Evolutionary conservation across 1,140 invertebrate genomes (phyloP).

Genomic region (Forficula auricularia): DNA sequence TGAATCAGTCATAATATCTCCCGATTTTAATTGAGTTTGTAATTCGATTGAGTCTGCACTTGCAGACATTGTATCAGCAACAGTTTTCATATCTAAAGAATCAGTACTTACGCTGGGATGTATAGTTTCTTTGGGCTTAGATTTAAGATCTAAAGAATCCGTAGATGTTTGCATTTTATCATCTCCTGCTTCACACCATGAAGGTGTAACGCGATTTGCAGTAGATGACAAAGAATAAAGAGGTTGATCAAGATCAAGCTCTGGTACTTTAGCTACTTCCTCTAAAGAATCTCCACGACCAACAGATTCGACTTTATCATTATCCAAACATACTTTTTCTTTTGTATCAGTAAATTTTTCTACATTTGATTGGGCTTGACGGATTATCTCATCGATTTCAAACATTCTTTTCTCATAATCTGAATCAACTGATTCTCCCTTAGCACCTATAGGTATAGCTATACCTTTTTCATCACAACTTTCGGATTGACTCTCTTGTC

Average conservation of each 20-base stretch:
- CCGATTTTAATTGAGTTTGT: slow-evolving; percentile 21
- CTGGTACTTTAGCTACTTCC: slow-evolving; percentile 30
- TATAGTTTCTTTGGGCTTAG: not conserved
- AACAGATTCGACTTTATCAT: slow-evolving; percentile 28
- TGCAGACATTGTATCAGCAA: slow-evolving; percentile 31
- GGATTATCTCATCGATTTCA: slow-evolving; percentile 56
- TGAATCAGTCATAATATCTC: slow-evolving; percentile 28
- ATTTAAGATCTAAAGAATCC: slow-evolving; percentile 25
- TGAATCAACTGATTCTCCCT: slow-evolving; percentile 27
- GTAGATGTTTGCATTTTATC: slow-evolving; percentile 24
- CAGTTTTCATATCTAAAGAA: slow-evolving; percentile 35
- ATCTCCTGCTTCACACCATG: slow-evolving; percentile 16
- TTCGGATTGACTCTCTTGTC: slow-evolving; percentile 43
- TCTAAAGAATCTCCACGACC: slow-evolving; percentile 30
- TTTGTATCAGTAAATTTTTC: slow-evolving; percentile 34
- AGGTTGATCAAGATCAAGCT: slow-evolving; percentile 28
- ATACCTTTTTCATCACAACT: no score
- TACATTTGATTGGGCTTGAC: slow-evolving; percentile 48
- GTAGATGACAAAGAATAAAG: slow-evolving; percentile 7
- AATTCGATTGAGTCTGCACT: slow-evolving; percentile 45
- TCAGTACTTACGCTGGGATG: slow-evolving; percentile 30
- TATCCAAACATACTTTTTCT: slow-evolving; percentile 22
- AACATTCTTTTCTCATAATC: slow-evolving; percentile 51
- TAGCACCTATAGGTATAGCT: slow-evolving; percentile 34
- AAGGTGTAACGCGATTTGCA: slow-evolving; percentile 12